phyloP scores from a whole-genome alignment of 2,113 vertebrate genomes.

The Cichladusa arquata region DNA sequence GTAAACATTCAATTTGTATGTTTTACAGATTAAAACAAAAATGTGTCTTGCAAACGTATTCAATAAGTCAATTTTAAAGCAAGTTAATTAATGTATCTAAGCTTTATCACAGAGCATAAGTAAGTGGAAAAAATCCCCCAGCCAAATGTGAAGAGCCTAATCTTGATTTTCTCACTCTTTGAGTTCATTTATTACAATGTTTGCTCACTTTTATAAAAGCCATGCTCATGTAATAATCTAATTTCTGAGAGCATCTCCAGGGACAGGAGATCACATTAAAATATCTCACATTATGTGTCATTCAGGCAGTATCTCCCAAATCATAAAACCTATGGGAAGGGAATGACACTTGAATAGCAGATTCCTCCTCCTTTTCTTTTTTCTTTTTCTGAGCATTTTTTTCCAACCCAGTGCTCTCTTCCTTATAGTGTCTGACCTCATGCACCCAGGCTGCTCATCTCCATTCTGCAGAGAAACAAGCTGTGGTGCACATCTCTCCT shows the following conservation, averaged over 20 bases:
- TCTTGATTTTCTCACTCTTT: neutral
- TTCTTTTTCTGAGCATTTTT: neutral
- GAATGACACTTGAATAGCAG: neutral
- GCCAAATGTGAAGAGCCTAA: neutral
- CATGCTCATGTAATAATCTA: neutral
- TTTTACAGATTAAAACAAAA: slow-evolving; percentile 4
- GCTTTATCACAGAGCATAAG: neutral
- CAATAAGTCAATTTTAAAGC: neutral
- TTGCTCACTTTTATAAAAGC: slow-evolving; percentile 23
- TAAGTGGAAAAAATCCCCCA: neutral
- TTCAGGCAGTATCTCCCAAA: neutral
- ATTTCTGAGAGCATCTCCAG: slow-evolving; percentile 12
- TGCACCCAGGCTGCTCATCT: neutral
- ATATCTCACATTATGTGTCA: neutral
- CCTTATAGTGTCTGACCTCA: neutral
- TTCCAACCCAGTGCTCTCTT: neutral
- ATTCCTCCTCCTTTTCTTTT: neutral
- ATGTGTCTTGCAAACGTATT: neutral
- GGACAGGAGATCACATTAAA: neutral
- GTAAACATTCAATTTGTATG: neutral
- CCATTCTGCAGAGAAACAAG: neutral
- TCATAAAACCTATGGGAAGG: neutral
- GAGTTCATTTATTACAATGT: slow-evolving; percentile 2
- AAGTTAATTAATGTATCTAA: neutral
- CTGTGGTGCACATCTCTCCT: neutral